Evolutionary conservation across 2,113 vertebrate genomes (phyloP), one percentile per base, ranked within the genome.

Genomic region (Xiphophorus couchianus): DNA sequence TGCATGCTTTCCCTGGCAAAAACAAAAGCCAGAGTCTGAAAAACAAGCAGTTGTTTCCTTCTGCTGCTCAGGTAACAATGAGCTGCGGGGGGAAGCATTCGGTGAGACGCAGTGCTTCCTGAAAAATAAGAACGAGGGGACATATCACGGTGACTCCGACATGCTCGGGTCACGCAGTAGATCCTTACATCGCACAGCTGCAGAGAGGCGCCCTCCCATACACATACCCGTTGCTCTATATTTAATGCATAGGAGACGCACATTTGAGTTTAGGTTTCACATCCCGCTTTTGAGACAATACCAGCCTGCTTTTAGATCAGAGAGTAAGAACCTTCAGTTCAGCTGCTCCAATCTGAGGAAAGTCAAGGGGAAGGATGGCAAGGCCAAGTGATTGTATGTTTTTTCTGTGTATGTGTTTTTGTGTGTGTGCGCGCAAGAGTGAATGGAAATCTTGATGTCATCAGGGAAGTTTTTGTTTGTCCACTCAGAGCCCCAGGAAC

Each of bases 41-140:
- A 86, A 82, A 86, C 77, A 1, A 66, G 71, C 90, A 90, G 90
- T 93, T 86, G 90, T 92, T 93, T 93, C 91, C 92, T 88, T 51
- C 29, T 66, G 80, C 84, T 39, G 70, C 82, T 86, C 89, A 85
- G 90, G 89, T 93, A 92, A 91, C 91, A 93, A 91, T 91, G 84
- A 88, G 81, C 80, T 63, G 73, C 68, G 30, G 82, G 77, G 76
- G 78, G 81, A 77, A 80, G 79, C 79, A 29, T 60, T 66, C 15
- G 42, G 64, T 44, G 76, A 33, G 62, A 81, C 69, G 42, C 76
- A 48, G 67, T 35, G 1, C 81, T 90, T 92, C 88, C 91, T 90
- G 83, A 73, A 62, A 87, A 81, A 85, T 82, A 78, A 42, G 80
- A 76, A 74, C 19, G 64, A 44, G 62, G 70, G 74, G 62, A 51